Evolutionary conservation across 1,140 invertebrate species (phyloP).

Genomic region (Nilaparvata lugens): DNA sequence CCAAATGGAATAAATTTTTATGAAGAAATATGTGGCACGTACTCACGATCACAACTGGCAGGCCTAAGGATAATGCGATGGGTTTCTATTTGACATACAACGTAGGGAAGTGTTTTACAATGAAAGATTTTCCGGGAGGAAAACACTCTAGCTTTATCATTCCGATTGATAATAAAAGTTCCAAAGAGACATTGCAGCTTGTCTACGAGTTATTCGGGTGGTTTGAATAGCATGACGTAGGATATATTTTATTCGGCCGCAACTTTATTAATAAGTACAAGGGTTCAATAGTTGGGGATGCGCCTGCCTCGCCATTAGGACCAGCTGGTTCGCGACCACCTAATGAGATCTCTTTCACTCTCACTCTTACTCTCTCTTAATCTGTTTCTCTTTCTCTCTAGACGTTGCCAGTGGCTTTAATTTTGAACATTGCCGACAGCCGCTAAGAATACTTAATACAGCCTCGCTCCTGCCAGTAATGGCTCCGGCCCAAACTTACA

Average conservation of each 20-base stretch:
- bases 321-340: constrained; percentile 10
- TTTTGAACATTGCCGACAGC: constrained; percentile 7
- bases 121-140: too few species aligned
- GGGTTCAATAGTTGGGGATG: constrained; percentile 7
- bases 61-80: too few species aligned
- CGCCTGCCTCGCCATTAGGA: constrained; percentile 5
- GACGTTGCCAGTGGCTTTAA: constrained; percentile 8
- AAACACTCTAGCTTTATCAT: too few species aligned
- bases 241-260: constrained; percentile 1
- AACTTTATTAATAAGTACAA: constrained; percentile 6
- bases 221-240: neutral
- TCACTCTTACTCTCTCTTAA: neutral
- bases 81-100: too few species aligned
- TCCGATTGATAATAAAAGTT: too few species aligned
- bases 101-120: too few species aligned
- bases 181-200: too few species aligned
- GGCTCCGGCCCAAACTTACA: constrained; percentile 3
- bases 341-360: constrained; percentile 12
- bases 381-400: too few species aligned
- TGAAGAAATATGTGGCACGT: too few species aligned
- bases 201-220: neutral
- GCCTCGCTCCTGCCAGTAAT: constrained; percentile 6
- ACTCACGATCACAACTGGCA: too few species aligned
- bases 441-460: constrained; percentile 13
- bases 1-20: too few species aligned